Conservation (phyloP, 1,140 invertebrate species). For the Trichonephila clavipes region DNA sequence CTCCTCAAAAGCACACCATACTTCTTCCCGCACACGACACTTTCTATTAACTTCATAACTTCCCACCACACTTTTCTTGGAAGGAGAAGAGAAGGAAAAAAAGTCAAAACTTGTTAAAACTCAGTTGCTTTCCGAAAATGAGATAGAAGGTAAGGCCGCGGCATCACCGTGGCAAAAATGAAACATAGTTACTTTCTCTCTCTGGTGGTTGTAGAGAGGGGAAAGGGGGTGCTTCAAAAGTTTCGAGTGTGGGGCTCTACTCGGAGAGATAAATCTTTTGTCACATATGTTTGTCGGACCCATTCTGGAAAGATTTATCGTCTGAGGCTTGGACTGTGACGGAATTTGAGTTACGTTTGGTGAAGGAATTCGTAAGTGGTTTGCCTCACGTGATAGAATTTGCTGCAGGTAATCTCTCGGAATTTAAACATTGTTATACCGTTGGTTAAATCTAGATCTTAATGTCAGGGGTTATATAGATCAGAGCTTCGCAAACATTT, state of each 20-base stretch:
- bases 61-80: background rate
- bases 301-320: background rate
- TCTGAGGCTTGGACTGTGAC: background rate
- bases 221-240: background rate
- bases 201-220: background rate
- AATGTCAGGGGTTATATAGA: too few relatives aligned
- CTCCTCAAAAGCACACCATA: background rate
- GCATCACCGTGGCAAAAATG: background rate
- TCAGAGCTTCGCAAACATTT: too few relatives aligned
- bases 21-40: background rate
- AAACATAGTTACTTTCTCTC: background rate
- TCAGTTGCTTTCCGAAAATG: background rate
- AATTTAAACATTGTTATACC: background rate
- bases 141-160: background rate
- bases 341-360: background rate
- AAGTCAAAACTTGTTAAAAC: background rate
- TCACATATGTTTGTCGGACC: slow-evolving; percentile 4
- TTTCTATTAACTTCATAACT: background rate
- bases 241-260: background rate
- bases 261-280: slow-evolving; percentile 9
- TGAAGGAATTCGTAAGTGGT: background rate
- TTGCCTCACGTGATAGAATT: background rate
- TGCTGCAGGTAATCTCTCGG: background rate
- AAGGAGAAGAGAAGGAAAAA: background rate
- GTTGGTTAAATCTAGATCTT: background rate